phyloP scores from a whole-genome alignment of 2,113 vertebrate species.

The Gila orcuttii region DNA sequence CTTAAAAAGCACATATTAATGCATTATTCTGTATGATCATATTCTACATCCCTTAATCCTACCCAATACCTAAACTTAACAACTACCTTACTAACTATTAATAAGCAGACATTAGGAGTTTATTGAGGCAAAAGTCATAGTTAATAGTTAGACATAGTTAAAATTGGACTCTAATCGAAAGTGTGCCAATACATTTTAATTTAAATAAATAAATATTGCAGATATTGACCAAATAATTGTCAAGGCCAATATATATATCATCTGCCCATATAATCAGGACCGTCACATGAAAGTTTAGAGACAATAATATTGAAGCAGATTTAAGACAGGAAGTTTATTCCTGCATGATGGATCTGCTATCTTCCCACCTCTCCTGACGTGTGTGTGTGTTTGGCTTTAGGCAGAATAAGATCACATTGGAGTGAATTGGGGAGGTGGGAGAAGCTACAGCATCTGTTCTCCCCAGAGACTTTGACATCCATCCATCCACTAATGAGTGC shows the following conservation, averaged over 20 bases:
- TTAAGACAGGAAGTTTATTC: background rate
- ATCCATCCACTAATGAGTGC: constrained; percentile 40
- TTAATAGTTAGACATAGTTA: too few species aligned
- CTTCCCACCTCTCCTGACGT: background rate
- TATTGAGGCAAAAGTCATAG: too few species aligned
- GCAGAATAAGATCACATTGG: constrained; percentile 64
- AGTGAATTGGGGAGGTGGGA: constrained; percentile 64
- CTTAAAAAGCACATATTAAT: too few species aligned
- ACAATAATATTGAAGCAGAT: background rate
- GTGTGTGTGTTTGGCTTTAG: constrained; percentile 48
- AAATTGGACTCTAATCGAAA: too few species aligned
- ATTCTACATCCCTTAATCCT: too few species aligned
- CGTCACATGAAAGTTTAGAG: background rate
- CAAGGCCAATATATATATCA: background rate
- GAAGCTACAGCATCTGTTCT: constrained; percentile 56
- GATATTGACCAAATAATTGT: background rate
- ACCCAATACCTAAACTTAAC: too few species aligned
- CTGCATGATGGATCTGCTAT: background rate
- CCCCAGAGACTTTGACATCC: constrained; percentile 56
- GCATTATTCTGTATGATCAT: too few species aligned
- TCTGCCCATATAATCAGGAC: background rate
- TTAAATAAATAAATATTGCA: too few species aligned
- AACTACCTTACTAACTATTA: too few species aligned
- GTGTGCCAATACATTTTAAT: too few species aligned
- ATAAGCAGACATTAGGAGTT: too few species aligned